These are phyloP conservation scores for Thereva nobilitata DNA, from an alignment of 2,888 invertebrate species.

Conservation along the genomic window DNA sequence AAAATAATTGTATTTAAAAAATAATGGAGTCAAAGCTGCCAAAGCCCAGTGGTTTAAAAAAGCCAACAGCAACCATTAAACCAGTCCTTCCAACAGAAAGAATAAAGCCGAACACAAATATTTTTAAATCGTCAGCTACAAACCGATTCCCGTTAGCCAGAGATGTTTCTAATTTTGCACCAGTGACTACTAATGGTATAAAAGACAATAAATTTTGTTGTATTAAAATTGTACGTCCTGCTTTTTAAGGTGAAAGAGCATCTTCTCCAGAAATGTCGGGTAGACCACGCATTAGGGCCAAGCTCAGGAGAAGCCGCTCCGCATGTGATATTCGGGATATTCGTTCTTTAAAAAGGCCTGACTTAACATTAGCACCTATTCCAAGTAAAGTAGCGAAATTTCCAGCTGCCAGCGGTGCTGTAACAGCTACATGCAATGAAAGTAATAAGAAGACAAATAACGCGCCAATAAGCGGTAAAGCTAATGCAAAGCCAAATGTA, in stretches of 20 bases:
- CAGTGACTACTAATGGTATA: neutral
- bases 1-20: neutral
- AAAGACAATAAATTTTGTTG: neutral
- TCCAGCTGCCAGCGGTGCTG: conserved; percentile 12
- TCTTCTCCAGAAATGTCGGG: conserved; percentile 8
- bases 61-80: conserved; percentile 47
- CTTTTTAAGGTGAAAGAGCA: neutral
- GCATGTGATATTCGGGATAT: conserved; percentile 49
- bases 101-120: conserved; percentile 46
- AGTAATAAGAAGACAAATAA: conserved; percentile 21
- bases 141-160: conserved; percentile 43
- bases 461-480: conserved; percentile 11
- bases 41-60: conserved; percentile 53
- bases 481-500: conserved; percentile 3
- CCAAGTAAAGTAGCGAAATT: conserved; percentile 50
- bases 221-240: neutral
- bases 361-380: conserved; percentile 50
- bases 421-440: neutral
- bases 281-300: conserved; percentile 41
- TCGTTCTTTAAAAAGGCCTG: conserved; percentile 48
- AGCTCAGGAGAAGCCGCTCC: conserved; percentile 44
- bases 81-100: conserved; percentile 53
- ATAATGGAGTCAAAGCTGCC: conserved; percentile 62
- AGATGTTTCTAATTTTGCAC: conserved; percentile 42
- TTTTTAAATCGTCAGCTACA: neutral